Conservation (phyloP, 2,113 vertebrate species). For the Cyprinodon variegatus region DNA sequence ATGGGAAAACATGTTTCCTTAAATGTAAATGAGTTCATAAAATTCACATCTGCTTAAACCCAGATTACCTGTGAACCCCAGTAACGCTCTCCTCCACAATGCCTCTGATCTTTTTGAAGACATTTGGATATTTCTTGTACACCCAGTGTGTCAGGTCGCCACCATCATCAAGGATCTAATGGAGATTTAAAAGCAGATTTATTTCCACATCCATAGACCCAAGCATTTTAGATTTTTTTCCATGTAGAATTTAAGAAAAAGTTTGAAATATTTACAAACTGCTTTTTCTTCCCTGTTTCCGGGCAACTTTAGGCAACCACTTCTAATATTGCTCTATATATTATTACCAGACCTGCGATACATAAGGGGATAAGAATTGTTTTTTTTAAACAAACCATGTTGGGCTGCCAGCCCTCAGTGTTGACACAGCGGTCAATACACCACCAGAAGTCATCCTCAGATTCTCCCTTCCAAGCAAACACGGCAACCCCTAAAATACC, state of each 20-base stretch:
- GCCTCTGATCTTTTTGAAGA: slow-evolving; percentile 97
- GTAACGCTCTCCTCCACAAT: slow-evolving; percentile 99
- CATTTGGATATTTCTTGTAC: slow-evolving; percentile 96
- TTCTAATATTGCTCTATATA: background rate
- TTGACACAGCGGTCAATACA: slow-evolving; percentile 95
- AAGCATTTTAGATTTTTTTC: background rate
- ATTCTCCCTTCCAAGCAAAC: slow-evolving; percentile 99
- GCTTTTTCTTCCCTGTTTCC: background rate
- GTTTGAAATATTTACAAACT: background rate
- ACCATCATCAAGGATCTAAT: slow-evolving; percentile 96
- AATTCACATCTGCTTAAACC: background rate
- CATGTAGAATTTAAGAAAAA: background rate
- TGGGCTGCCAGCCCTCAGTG: slow-evolving; percentile 93
- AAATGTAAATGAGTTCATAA: background rate
- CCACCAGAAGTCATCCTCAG: slow-evolving; percentile 99
- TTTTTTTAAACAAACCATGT: slow-evolving; percentile 85
- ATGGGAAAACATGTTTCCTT: background rate
- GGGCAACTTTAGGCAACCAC: background rate
- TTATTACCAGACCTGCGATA: background rate
- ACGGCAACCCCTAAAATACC: slow-evolving; percentile 89
- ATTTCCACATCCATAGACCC: background rate
- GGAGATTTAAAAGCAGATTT: background rate
- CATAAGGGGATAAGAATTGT: background rate
- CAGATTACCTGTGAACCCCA: slow-evolving; percentile 90
- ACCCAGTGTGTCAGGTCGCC: slow-evolving; percentile 99